Evolutionary conservation across 2,797 vertebrate genomes (phyloP).

Genomic region (Galagoides demidoff): DNA sequence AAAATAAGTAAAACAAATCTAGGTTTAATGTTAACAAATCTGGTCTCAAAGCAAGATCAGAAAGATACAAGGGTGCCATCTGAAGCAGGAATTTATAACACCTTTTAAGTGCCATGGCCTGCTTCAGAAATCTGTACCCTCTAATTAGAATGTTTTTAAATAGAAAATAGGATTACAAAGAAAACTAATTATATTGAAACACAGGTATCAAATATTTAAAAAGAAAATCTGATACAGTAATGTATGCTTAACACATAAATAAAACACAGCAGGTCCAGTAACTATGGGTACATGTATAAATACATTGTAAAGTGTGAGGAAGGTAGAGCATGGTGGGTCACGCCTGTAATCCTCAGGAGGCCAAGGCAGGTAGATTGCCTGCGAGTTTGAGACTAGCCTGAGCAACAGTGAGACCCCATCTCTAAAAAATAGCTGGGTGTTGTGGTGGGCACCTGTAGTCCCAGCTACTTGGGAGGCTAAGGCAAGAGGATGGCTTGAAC

Average conservation of each 20-base stretch:
- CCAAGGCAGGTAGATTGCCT: no score
- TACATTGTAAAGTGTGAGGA: no score
- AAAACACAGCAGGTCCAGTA: neutral
- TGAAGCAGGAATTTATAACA: neutral
- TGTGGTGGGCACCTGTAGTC: no score
- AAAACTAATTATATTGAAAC: conserved; percentile 32
- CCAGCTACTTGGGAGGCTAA: no score
- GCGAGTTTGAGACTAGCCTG: no score
- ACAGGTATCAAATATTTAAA: conserved; percentile 26
- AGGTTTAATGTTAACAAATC: neutral
- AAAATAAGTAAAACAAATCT: neutral
- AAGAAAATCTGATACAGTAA: neutral
- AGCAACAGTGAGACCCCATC: no score
- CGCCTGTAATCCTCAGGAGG: no score
- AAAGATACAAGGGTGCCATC: neutral
- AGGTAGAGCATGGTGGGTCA: no score
- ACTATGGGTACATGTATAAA: neutral
- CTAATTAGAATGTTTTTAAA: neutral
- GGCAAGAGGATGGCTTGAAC: no score
- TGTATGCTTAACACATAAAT: neutral
- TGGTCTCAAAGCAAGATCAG: neutral
- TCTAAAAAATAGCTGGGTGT: no score
- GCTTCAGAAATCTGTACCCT: neutral
- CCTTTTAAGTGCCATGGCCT: neutral
- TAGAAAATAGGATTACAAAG: conserved; percentile 21